phyloP scores from a whole-genome alignment of 92 coral and sea anemone species.

The Porites divaricata region DNA sequence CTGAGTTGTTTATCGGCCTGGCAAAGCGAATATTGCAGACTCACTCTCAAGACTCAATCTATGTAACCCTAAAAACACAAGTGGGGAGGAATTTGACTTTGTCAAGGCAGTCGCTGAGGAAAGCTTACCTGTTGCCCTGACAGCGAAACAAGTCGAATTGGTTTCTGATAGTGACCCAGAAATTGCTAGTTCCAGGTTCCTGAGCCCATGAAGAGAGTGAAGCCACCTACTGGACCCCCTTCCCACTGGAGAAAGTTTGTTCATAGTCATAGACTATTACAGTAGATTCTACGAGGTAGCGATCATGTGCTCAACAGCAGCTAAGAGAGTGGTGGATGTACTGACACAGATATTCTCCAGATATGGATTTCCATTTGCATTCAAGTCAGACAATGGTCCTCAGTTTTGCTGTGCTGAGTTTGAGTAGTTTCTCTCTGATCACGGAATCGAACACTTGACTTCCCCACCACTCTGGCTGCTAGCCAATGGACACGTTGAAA shows the following conservation, averaged over 20 bases:
- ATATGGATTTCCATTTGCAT: slow-evolving; percentile 31
- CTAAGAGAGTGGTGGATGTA: slow-evolving; percentile 15
- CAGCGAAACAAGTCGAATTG: slow-evolving; percentile 35
- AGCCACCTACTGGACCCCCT: slow-evolving; percentile 31
- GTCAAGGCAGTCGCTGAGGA: slow-evolving; percentile 22
- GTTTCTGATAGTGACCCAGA: slow-evolving; percentile 23
- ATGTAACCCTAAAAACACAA: slow-evolving; percentile 28
- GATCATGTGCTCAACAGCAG: slow-evolving; percentile 51
- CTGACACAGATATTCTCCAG: slow-evolving; percentile 25
- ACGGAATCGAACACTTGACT: slow-evolving; percentile 34
- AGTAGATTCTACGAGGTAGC: slow-evolving; percentile 48
- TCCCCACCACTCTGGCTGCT: slow-evolving; percentile 26
- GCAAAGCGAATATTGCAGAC: slow-evolving; percentile 26
- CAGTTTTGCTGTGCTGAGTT: slow-evolving; percentile 36
- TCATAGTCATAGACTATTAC: slow-evolving; percentile 44
- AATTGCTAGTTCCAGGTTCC: slow-evolving; percentile 34
- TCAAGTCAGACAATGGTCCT: slow-evolving; percentile 54
- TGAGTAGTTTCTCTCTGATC: slow-evolving; percentile 27
- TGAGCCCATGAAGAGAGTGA: slow-evolving; percentile 37
- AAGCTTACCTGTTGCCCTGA: slow-evolving; percentile 31
- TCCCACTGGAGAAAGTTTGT: slow-evolving; percentile 50
- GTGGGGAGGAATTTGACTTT: slow-evolving; percentile 49
- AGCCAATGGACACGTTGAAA: slow-evolving; percentile 31
- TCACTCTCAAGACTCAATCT: slow-evolving; percentile 45
- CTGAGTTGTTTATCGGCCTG: slow-evolving; percentile 26